Conservation (phyloP, 2,888 invertebrate genomes). For the Cephus rjabovi region DNA sequence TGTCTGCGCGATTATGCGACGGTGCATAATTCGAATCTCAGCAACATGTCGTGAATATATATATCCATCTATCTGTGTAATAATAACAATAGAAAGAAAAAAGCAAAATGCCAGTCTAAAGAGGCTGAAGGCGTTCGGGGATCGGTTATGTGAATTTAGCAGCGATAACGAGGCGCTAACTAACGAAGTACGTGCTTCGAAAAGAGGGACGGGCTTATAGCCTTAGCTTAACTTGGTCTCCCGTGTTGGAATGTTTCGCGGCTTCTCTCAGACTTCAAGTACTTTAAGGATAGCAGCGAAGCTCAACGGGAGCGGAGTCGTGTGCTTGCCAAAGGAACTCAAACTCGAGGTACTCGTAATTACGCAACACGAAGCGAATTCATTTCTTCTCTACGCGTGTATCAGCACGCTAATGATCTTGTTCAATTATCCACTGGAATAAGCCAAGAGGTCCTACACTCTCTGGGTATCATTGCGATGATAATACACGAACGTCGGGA, state of each 20-base stretch:
- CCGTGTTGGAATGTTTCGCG: not conserved
- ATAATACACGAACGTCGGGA: not conserved
- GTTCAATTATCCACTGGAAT: not conserved
- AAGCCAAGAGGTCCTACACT: not conserved
- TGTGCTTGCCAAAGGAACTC: not conserved
- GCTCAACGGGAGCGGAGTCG: not conserved
- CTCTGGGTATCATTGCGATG: not conserved
- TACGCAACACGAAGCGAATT: not conserved
- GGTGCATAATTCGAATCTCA: not conserved
- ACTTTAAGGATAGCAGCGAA: not conserved
- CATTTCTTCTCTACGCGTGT: not conserved
- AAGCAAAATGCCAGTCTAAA: not conserved
- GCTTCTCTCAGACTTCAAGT: not conserved
- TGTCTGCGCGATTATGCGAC: conserved; percentile 10
- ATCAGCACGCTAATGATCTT: not conserved
- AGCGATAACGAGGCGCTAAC: not conserved
- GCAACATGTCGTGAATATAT: not conserved
- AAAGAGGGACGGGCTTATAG: not conserved
- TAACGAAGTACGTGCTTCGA: not conserved
- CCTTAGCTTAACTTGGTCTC: not conserved
- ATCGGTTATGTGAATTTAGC: not conserved
- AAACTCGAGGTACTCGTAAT: not conserved
- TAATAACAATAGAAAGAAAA: not conserved
- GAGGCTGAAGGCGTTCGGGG: not conserved
- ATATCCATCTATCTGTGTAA: not conserved